Base-by-base conservation (phyloP, 2,797 vertebrate genomes). In the Tenualosa ilisha region DNA sequence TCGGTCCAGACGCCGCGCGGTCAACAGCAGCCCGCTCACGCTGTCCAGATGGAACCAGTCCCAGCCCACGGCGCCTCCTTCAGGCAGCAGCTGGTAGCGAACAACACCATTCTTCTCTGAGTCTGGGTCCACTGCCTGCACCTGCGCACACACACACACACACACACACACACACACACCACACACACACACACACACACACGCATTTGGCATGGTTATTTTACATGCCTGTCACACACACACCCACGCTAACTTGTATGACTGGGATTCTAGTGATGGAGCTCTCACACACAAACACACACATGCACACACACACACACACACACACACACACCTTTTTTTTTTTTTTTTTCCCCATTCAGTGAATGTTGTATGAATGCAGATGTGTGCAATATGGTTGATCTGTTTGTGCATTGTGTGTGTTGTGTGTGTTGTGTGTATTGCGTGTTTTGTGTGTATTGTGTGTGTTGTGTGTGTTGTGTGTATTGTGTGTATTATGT, bases 1-100 rank as follows among this genome's bases (percentile, higher is more conserved):
- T 20, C 98, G 97, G 92, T 99, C 98, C 12, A 99, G 92, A 93
- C 97, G 95, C 9, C 98, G 96, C 0, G 98, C 98, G 1, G 98
- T 99, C 54, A 99, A 94, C 89, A 99, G 99, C 49, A 99, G 92
- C 51, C 98, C 98, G 81, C 98, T 99, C 88, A 96, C 95, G 31
- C 97, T 97, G 87, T 99, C 98, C 63, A 99, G 98, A 91, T 99
- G 98, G 88, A 99, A 99, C 89, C 97, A 98, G 86, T 99, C 98
- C 0, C 13, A 31, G 31, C 68, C 4, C 68, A 63, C 31, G 7
- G 2, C 68, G 68, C 96, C 97, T 6, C 92, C 93, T 82, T 97
- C 96, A 43, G 98, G 97, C 85, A 98, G 96, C 87, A 99, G 98
- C 91, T 99, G 98, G 90, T 99, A 99, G 43, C 95, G 95, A 4